Base-by-base conservation (phyloP, 2,797 vertebrate species). In the Sphaeramia orbicularis region DNA sequence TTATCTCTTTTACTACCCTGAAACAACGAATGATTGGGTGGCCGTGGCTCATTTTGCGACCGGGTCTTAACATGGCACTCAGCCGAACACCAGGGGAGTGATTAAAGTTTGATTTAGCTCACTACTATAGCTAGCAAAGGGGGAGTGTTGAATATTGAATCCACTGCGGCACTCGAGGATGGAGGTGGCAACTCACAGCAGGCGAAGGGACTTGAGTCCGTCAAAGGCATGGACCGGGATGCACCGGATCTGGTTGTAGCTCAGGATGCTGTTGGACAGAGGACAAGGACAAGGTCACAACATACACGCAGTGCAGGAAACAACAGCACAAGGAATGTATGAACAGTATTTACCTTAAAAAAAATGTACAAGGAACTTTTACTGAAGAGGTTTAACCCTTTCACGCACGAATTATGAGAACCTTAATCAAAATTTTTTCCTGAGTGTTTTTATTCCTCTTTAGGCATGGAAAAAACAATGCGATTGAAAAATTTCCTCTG, bases 241-340 rank as follows among this genome's bases (percentile, higher is more conserved):
- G 90, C 98, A 99, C n/a, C 95, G 95, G 10, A 99, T 96, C 69
- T 95, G 91, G 84, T 99, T 99, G 84, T 99, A 99, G 81, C 98
- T 99, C 92, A 99, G 89, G 91, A 99, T 99, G 71, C 98, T 99
- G 91, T 1, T 32, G 86, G 59, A 82, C 73, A 24, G 52, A 71
- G 43, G 45, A 83, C 40, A 74, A 1, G 8, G 14, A 58, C 48
- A 65, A 74, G 53, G 77, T 85, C 71, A 73, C 11, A 3, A 54
- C 21, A 45, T 11, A 51, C 7, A 16, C 15, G 9, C 35, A 27
- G 14, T 6, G 14, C 3, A 32, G 30, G 30, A 6, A 32, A 32
- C 30, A 2, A 24, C 21, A 2, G 21, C 21, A 24, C 2, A 2
- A 2, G 21, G 21, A 24, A 24, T 24, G 5, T 5, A 24, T 2